phyloP scores from a whole-genome alignment of 1,140 invertebrate genomes.

The Drosophila parvula region DNA sequence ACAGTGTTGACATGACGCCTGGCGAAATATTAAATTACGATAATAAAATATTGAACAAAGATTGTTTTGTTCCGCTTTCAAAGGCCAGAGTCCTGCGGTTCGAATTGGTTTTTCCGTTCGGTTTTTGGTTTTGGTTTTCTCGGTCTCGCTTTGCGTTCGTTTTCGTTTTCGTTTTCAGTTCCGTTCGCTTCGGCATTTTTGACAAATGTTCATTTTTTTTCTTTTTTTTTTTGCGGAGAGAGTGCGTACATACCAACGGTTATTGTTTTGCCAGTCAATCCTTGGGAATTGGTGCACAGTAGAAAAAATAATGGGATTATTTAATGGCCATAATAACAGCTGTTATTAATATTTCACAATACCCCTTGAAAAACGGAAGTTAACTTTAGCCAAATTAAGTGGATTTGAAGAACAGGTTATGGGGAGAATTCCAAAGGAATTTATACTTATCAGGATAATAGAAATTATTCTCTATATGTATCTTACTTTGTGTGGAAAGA shows the following conservation, averaged over 20 bases:
- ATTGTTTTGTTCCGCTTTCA: constrained; percentile 69
- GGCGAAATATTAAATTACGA: constrained; percentile 74
- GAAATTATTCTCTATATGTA: not conserved
- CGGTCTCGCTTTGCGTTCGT: constrained; percentile 2
- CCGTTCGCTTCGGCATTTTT: constrained; percentile 54
- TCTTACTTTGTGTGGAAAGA: too few species aligned
- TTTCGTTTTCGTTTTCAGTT: constrained; percentile 11
- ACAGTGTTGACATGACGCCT: constrained; percentile 32
- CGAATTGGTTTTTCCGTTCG: constrained; percentile 22
- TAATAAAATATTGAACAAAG: constrained; percentile 78
- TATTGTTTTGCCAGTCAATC: constrained; percentile 64
- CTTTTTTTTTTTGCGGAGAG: not conserved
- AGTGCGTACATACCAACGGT: constrained; percentile 35
- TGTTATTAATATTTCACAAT: not conserved
- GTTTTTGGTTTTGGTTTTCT: constrained; percentile 12
- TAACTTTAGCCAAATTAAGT: too few species aligned
- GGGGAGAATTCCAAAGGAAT: not conserved
- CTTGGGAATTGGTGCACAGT: constrained; percentile 29
- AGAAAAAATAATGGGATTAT: constrained; percentile 1
- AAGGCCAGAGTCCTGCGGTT: constrained; percentile 51
- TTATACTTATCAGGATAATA: too few species aligned
- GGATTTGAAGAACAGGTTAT: not conserved
- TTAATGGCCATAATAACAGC: not conserved
- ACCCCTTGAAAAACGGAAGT: not conserved
- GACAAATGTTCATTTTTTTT: constrained; percentile 66